Base-by-base conservation (phyloP, 2,113 vertebrate genomes). In the Anser cygnoides region DNA sequence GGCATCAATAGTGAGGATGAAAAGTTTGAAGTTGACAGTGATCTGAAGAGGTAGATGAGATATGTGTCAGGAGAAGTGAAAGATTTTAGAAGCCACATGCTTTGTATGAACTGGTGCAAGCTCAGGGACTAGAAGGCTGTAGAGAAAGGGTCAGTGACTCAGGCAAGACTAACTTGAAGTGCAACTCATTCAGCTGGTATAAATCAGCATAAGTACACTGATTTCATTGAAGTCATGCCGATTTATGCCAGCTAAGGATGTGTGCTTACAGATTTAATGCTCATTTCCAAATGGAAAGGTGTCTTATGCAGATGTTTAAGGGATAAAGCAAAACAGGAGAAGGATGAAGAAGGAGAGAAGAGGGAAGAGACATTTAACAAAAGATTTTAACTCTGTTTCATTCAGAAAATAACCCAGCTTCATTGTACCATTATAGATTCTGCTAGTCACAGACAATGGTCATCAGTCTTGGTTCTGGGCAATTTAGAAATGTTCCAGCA, bases 11-110 rank as follows among this genome's bases (percentile, higher is more conserved):
- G 35, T 44, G 77, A 84, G 62, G 35, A 68, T 76, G 66, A 78
- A 93, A 92, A 92, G 31, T 80, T 65, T 86, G 46, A 92, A 65
- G 23, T 73, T 89, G 76, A 84, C 87, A 87, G 78, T 68, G 54
- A 58, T 87, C 55, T 85, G 66, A 76, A 87, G 33, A 82, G 39
- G 25, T 21, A 26, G 39, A 66, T 82, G 87, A 95, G 62, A 82
- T 52, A 85, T 58, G 19, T 85, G 71, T 35, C 49, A 76, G 65
- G 25, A 90, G n/a, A 85, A 95, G 49, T 44, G 65, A 62, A 78
- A 62, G 20, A 74, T 73, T 83, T 54, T 83, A 82, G 54, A 82
- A 85, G 58, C 29, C 41, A n/a, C 10, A 1, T 75, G 57, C 57
- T 87, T 68, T 73, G 9, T 92, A 46, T 72, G 62, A 87, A 76